A percentile compares a stretch with the other conserved stretches of the same genome.
These are phyloP conservation scores for Bathynomus jamesi DNA, from an alignment of 1,140 invertebrate species.

Conservation along the genomic window DNA sequence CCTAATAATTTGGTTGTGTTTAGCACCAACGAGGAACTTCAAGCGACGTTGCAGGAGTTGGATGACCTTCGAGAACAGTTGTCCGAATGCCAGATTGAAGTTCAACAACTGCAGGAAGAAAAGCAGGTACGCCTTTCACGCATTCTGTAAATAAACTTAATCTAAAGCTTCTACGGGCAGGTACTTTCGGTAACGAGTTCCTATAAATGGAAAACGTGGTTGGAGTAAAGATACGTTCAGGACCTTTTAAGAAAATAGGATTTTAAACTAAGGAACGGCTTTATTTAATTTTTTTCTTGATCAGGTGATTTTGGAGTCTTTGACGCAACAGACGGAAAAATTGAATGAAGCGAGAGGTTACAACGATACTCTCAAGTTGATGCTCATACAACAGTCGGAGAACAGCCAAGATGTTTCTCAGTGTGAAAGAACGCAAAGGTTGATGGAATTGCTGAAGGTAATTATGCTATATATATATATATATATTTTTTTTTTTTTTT, in stretches of 20 bases:
- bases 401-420: constrained; percentile 41
- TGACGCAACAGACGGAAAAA: constrained; percentile 84
- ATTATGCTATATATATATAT: constrained; percentile 7
- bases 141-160: too few species aligned
- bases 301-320: constrained; percentile 59
- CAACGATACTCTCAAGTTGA: constrained; percentile 59
- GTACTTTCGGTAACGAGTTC: too few species aligned
- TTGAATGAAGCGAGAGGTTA: constrained; percentile 59
- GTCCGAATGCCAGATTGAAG: constrained; percentile 74
- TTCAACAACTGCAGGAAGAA: constrained; percentile 75
- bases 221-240: too few species aligned
- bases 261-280: too few species aligned
- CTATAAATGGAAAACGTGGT: too few species aligned
- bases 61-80: constrained; percentile 77
- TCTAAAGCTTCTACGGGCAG: too few species aligned
- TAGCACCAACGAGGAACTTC: constrained; percentile 88
- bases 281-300: constrained; percentile 2
- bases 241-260: too few species aligned
- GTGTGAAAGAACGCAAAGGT: constrained; percentile 49
- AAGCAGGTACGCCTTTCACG: constrained; percentile 55
- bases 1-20: background rate
- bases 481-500: constrained; percentile 23
- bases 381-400: constrained; percentile 55
- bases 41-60: constrained; percentile 85
- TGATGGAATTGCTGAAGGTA: constrained; percentile 44